Evolutionary conservation across 2,888 invertebrate species (phyloP).

Genomic region (Gibbula magus): DNA sequence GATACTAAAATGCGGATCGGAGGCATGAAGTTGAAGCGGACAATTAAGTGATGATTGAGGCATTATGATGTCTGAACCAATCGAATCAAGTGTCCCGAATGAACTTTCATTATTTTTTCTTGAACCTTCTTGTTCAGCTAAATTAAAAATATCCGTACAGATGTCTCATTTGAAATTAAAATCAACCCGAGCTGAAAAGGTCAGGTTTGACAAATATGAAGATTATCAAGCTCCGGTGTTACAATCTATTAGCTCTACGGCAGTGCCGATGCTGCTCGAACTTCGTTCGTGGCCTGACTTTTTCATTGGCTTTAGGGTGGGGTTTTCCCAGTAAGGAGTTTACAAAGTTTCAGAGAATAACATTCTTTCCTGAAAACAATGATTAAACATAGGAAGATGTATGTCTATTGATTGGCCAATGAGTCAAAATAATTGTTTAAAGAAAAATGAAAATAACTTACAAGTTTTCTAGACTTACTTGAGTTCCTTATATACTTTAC

Average conservation of each 20-base stretch:
- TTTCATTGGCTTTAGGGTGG: no score
- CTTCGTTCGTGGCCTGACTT: no score
- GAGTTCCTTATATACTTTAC: no score
- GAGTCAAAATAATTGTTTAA: no score
- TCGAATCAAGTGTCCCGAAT: slow-evolving; percentile 13
- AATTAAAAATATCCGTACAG: slow-evolving; percentile 15
- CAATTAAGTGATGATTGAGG: slow-evolving; percentile 21
- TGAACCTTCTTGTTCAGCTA: slow-evolving; percentile 22
- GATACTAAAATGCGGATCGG: slow-evolving; percentile 15
- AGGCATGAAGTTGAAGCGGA: slow-evolving; percentile 1
- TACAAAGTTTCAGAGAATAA: no score
- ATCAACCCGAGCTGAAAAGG: slow-evolving; percentile 1
- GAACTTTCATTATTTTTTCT: slow-evolving; percentile 11
- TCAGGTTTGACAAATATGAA: background rate
- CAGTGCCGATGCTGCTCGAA: background rate
- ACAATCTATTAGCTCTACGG: background rate
- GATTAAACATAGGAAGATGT: no score
- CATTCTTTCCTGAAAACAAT: no score
- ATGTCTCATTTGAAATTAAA: slow-evolving; percentile 19
- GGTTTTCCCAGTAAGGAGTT: no score
- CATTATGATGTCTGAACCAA: slow-evolving; percentile 16
- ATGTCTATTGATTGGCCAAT: no score
- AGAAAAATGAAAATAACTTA: no score
- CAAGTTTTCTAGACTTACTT: no score
- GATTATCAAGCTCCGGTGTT: background rate